Evolutionary conservation across 2,888 invertebrate genomes (phyloP).

Genomic region (Andrena trimmerana): DNA sequence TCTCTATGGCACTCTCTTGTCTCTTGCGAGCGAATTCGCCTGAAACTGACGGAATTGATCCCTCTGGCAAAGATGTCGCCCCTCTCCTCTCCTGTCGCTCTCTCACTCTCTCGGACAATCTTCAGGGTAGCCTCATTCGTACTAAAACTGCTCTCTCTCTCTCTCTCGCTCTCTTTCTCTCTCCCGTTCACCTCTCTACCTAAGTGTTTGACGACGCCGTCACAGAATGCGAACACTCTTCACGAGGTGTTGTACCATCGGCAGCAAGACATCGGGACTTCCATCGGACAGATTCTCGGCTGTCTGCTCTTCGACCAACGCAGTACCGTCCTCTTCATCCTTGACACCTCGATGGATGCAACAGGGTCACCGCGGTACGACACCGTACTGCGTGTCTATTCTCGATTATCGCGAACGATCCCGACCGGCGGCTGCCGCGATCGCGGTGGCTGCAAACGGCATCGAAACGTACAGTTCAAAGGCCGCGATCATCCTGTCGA

Average conservation of each 20-base stretch:
- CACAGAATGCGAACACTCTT: constrained; percentile 42
- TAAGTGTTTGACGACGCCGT: constrained; percentile 13
- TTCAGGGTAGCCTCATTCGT: constrained; percentile 30
- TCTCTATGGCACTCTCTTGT: constrained; percentile 30
- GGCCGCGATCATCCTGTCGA: constrained; percentile 61
- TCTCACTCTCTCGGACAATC: constrained; percentile 3
- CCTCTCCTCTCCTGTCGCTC: constrained; percentile 13
- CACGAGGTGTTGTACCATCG: constrained; percentile 79
- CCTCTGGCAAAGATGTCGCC: neutral
- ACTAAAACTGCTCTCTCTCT: neutral
- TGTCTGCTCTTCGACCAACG: constrained; percentile 76
- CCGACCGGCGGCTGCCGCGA: constrained; percentile 62
- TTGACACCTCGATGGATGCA: constrained; percentile 58
- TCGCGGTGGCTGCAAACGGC: constrained; percentile 52
- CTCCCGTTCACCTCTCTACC: constrained; percentile 9
- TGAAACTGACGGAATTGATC: constrained; percentile 1
- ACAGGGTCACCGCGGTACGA: constrained; percentile 49
- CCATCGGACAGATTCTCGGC: constrained; percentile 73
- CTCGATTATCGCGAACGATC: constrained; percentile 65
- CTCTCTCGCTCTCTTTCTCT: constrained; percentile 14
- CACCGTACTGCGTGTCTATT: constrained; percentile 35
- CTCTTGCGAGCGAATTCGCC: constrained; percentile 18
- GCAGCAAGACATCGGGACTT: constrained; percentile 73
- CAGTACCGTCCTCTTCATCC: constrained; percentile 75
- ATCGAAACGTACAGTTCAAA: constrained; percentile 50